Evolutionary conservation across 2,797 vertebrate genomes (phyloP), one percentile per base, ranked within the genome.

Genomic region (Chaunax sp.): DNA sequence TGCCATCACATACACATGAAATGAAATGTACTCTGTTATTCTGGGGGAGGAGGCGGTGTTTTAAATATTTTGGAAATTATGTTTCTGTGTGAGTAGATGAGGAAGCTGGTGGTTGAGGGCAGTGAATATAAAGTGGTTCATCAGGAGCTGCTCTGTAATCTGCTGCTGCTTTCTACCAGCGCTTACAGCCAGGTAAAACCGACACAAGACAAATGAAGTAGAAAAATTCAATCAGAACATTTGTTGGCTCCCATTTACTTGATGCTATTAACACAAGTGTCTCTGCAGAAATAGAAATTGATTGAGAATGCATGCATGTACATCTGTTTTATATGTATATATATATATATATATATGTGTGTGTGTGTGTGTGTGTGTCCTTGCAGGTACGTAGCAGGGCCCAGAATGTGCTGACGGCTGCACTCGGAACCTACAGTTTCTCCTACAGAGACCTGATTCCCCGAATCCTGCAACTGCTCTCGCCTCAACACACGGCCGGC

Each of bases 391-490:
- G 97, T 72, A 97, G 95, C 87, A 95, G 95, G 86, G 97, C 97
- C 67, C 98, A 99, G 87, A 95, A 92, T 70, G 96, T 95, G 23
- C 94, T 99, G 83, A 97, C 95, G 82, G 90, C 93, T 11, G 95
- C 96, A 20, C 85, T 99, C 86, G 96, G 95, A 74, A 96, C 95
- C 0, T 98, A 95, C 80, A 97, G 95, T 81, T 98, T 98, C 89
- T 96, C 97, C 76, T 98, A 97, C 91, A 93, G 97, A 86, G 97
- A 99, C 90, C 90, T 98, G 55, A 96, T 96, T 84, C 96, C 98
- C 35, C 88, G 94, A 58, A 95, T 98, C 81, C 87, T 98, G 65
- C 93, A 96, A 78, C 95, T 97, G 68, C 86, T 99, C 78, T 92
- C 90, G 22, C 97, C 96, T 0, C 91, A 94, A 44, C 89, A 91